These are phyloP conservation scores for Daktulosphaira vitifoliae DNA, from an alignment of 1,140 invertebrate genomes.

Conservation along the genomic window DNA sequence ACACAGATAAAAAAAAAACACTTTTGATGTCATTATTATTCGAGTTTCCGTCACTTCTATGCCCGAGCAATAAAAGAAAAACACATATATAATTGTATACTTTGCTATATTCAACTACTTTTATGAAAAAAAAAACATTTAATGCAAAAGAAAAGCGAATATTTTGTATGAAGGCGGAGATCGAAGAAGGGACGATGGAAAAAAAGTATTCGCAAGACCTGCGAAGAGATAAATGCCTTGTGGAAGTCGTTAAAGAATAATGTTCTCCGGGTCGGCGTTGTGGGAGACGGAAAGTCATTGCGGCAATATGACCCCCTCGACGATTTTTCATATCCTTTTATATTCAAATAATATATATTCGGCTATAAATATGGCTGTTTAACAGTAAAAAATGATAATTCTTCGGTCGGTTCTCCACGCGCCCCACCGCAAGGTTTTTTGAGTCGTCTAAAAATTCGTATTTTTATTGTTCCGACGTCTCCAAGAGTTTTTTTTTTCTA, in stretches of 20 bases:
- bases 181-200: neutral
- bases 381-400: constrained; percentile 34
- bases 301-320: constrained; percentile 32
- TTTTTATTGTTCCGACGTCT: constrained; percentile 31
- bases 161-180: too few species aligned
- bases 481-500: constrained; percentile 3
- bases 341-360: constrained; percentile 34
- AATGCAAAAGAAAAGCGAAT: too few species aligned
- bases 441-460: constrained; percentile 17
- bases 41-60: constrained; percentile 24
- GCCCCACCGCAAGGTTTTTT: constrained; percentile 15
- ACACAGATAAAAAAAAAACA: too few species aligned
- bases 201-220: constrained; percentile 28
- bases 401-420: neutral
- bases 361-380: constrained; percentile 33
- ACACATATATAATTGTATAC: too few species aligned
- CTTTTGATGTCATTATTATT: too few species aligned
- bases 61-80: neutral
- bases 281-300: constrained; percentile 23
- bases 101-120: too few species aligned
- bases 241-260: constrained; percentile 34
- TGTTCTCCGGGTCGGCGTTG: constrained; percentile 28
- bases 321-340: constrained; percentile 34
- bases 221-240: constrained; percentile 33
- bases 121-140: too few species aligned